Evolutionary conservation across 2,888 invertebrate species (phyloP), one percentile per base, ranked within the genome.

Genomic region (Melipona beecheii): DNA sequence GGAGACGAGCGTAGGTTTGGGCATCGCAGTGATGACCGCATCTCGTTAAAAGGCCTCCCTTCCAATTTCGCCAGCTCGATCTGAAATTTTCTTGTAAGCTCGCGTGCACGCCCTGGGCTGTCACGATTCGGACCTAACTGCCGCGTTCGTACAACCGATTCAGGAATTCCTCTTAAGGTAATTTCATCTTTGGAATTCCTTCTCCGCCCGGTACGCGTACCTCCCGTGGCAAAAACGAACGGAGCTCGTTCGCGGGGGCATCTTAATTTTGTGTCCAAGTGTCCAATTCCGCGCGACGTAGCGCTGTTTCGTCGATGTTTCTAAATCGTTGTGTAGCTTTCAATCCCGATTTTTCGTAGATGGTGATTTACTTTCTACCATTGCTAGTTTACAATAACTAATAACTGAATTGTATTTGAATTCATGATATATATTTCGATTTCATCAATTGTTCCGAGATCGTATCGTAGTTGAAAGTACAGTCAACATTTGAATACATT

Each of bases 71-170:
- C 91, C 91, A 92, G 94, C 94, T 94, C 93, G 93, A 94, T 94
- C 93, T 93, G 92, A 93, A 94, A 93, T 94, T 94, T 94, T 93
- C 93, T 94, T 91, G 93, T 91, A 93, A 92, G 93, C 93, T 94
- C 93, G 94, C 94, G 94, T 94, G 94, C 92, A 90, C 90, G 94
- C 94, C 94, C 93, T 91, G 92, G 94, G 94, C 94, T 92, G 94
- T 94, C 94, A 94, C 94, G 94, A 94, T 93, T 93, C 91, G 90
- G 90, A 90, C 90, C 91, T 93, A 93, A 93, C 93, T 92, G 93
- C 93, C 89, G 93, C 92, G 92, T 92, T 92, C 91, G 91, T 92
- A 92, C 91, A 93, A 93, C 92, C 93, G 92, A 93, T 93, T 93
- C 93, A 91, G 91, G 90, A 92, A 93, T 93, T 93, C 93, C 91